Percentiles rank a stretch among this genome's conserved stretches.
These are phyloP conservation scores for Apamea epomidion DNA, from an alignment of 2,888 invertebrate species.

Conservation along the genomic window DNA sequence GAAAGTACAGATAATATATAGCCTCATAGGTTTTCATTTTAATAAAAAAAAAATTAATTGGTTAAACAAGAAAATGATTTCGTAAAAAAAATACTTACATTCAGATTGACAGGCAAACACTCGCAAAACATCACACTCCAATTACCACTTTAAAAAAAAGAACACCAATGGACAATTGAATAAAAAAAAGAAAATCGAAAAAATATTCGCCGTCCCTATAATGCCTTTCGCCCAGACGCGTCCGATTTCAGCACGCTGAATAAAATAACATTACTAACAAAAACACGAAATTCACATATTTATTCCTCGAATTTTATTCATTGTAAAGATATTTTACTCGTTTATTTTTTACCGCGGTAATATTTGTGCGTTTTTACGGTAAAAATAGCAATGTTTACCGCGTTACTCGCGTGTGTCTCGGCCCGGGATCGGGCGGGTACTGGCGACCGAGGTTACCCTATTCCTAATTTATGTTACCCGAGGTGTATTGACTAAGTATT, in stretches of 20 bases:
- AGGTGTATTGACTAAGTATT: conserved; percentile 41
- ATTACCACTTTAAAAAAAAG: background rate
- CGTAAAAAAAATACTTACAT: conserved; percentile 39
- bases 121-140: conserved; percentile 16
- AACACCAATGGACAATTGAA: conserved; percentile 7
- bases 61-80: background rate
- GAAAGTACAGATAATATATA: background rate
- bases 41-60: background rate
- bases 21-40: background rate
- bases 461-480: conserved; percentile 35
- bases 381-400: conserved; percentile 35
- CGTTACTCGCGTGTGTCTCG: conserved; percentile 55
- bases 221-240: conserved; percentile 32
- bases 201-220: conserved; percentile 41
- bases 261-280: conserved; percentile 15
- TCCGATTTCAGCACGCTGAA: conserved; percentile 30
- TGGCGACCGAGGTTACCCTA: conserved; percentile 65
- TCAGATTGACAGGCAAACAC: background rate
- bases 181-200: conserved; percentile 31
- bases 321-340: conserved; percentile 43
- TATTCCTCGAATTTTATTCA: conserved; percentile 66
- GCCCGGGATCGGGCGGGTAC: conserved; percentile 86
- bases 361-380: conserved; percentile 51
- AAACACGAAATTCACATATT: conserved; percentile 26
- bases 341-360: conserved; percentile 58